Conservation (phyloP, 2,113 vertebrate species). For the Barnardius zonarius region DNA sequence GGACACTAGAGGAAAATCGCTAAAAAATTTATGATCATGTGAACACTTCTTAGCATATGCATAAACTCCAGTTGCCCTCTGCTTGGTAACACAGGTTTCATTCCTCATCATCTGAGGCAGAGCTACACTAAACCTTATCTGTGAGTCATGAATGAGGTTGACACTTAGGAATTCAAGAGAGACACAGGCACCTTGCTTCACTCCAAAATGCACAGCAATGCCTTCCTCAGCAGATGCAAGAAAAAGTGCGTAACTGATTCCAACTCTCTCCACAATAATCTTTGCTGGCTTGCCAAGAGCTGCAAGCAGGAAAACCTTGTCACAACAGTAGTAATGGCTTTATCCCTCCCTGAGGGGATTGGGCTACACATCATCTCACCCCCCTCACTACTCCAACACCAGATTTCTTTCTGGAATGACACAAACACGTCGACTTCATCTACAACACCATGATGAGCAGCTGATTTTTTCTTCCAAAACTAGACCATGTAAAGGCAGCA, state of each 20-base stretch:
- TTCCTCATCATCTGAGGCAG: not conserved
- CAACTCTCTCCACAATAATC: not conserved
- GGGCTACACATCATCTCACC: not conserved
- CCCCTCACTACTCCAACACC: not conserved
- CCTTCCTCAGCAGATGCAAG: not conserved
- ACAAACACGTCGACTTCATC: not conserved
- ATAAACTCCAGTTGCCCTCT: not conserved
- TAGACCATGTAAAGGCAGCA: not conserved
- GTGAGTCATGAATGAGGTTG: not conserved
- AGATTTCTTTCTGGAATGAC: not conserved
- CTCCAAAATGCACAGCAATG: not conserved
- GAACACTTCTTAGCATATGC: not conserved
- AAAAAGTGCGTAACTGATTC: not conserved
- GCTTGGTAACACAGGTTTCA: not conserved
- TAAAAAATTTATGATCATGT: not conserved
- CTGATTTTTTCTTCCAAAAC: not conserved
- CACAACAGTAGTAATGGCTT: not conserved
- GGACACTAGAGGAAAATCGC: not conserved
- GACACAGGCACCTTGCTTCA: not conserved
- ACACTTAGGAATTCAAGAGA: not conserved
- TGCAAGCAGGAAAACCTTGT: not conserved
- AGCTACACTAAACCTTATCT: not conserved
- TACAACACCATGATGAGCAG: not conserved
- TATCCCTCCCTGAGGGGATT: not conserved
- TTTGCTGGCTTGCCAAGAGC: not conserved